Conservation (phyloP, 2,113 vertebrate genomes). For the Thomomys bottae region DNA sequence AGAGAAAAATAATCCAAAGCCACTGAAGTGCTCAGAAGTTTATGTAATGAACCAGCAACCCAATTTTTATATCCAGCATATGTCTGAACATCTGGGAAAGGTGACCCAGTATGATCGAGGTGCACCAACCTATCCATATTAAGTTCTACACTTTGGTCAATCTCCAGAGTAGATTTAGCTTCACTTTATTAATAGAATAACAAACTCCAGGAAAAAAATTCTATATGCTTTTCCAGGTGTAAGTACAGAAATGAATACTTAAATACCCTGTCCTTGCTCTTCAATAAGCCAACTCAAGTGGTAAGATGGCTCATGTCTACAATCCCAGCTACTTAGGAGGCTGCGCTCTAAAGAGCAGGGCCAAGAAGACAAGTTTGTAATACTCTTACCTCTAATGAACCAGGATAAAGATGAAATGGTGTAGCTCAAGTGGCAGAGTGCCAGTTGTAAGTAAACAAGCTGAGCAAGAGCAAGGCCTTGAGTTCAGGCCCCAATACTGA, state of each 20-base stretch:
- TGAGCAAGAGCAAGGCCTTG: too few relatives aligned
- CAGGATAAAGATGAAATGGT: too few relatives aligned
- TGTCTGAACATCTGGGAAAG: not conserved
- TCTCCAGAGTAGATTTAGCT: not conserved
- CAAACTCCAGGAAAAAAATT: not conserved
- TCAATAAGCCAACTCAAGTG: too few relatives aligned
- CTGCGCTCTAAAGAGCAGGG: too few relatives aligned
- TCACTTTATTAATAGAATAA: not conserved
- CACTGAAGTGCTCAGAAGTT: not conserved
- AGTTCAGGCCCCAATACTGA: too few relatives aligned
- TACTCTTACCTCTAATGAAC: too few relatives aligned
- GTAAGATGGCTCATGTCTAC: too few relatives aligned
- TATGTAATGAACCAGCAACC: not conserved
- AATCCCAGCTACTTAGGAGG: too few relatives aligned
- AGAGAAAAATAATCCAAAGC: not conserved
- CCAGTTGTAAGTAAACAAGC: too few relatives aligned
- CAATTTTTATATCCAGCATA: not conserved
- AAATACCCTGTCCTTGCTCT: accelerated
- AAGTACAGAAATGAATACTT: not conserved
- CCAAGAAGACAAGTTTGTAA: too few relatives aligned
- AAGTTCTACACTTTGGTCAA: not conserved
- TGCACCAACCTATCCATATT: not conserved
- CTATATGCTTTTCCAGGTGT: not conserved
- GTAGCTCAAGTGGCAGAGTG: too few relatives aligned
- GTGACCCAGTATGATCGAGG: not conserved